Evolutionary conservation across 2,797 vertebrate genomes (phyloP), one percentile per base, ranked within the genome.

Genomic region (Hephaestus fuliginosus): DNA sequence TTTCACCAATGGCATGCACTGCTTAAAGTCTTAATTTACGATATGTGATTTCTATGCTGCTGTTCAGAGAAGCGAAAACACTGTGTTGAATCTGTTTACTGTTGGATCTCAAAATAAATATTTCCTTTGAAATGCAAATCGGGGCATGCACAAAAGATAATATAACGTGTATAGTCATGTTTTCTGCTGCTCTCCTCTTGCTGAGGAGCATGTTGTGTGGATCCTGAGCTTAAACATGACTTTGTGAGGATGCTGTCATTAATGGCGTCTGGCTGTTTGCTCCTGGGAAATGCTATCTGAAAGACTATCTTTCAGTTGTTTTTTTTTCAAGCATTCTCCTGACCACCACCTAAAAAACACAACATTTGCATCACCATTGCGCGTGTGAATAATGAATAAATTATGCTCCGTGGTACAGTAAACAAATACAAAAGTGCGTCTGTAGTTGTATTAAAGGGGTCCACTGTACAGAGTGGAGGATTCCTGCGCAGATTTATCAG

Each of bases 61-160:
- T 72, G 51, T 71, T 80, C 68, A n/a, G 22, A 81, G 70, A 65
- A 72, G 67, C 62, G 70, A 65, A 33, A 84, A 66, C 61, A 65
- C 70, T 39, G 44, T 75, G 71, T 84, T 84, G 61, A 83, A 70
- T 86, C 51, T 56, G 44, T 87, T 78, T 82, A 63, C 60, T 74
- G 70, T 78, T 78, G 75, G 39, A 86, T 91, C 88, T 88, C 60
- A 87, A 89, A 82, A 89, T 89, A 90, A 80, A 87, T 74, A 88
- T 86, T 69, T 72, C 74, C 63, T 91, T 90, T 91, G 86, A 92
- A 89, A 91, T 93, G 87, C 80, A 91, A 91, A 91, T 89, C 2
- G 13, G 3, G 46, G 22, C 51, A 43, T 76, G 74, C 60, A 68
- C 76, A 74, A 88, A 81, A 84, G 78, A 80, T 76, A n/a, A 46